Percentiles rank a stretch among this genome's conserved stretches.
phyloP scores from a whole-genome alignment of 2,113 vertebrate genomes.

The Cervus canadensis region DNA sequence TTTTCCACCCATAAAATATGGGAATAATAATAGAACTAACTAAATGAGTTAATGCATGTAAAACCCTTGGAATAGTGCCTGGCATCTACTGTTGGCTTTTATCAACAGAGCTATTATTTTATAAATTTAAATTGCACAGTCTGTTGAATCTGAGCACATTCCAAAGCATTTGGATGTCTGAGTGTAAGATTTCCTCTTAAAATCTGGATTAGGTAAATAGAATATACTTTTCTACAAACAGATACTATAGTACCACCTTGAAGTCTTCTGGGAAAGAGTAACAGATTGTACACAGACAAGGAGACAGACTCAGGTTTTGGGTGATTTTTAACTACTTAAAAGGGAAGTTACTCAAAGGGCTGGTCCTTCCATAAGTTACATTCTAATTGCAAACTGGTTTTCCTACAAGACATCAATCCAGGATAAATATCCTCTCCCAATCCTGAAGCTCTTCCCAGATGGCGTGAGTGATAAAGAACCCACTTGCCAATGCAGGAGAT shows the following conservation, averaged over 20 bases:
- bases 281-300: neutral
- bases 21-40: neutral
- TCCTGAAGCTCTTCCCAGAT: neutral
- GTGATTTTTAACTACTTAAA: neutral
- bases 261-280: neutral
- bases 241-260: neutral
- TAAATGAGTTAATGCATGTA: neutral
- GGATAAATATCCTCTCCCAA: neutral
- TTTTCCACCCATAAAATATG: neutral
- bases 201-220: neutral
- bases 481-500: neutral
- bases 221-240: neutral
- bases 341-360: neutral
- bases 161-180: neutral
- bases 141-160: neutral
- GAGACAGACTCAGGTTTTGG: neutral
- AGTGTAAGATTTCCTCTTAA: neutral
- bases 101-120: neutral
- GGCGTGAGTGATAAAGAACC: neutral
- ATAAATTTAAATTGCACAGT: neutral
- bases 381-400: neutral
- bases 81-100: neutral
- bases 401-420: neutral
- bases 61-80: neutral
- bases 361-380: neutral